These are phyloP conservation scores for Congeria kusceri DNA, from an alignment of 2,888 invertebrate species.

Conservation along the genomic window DNA sequence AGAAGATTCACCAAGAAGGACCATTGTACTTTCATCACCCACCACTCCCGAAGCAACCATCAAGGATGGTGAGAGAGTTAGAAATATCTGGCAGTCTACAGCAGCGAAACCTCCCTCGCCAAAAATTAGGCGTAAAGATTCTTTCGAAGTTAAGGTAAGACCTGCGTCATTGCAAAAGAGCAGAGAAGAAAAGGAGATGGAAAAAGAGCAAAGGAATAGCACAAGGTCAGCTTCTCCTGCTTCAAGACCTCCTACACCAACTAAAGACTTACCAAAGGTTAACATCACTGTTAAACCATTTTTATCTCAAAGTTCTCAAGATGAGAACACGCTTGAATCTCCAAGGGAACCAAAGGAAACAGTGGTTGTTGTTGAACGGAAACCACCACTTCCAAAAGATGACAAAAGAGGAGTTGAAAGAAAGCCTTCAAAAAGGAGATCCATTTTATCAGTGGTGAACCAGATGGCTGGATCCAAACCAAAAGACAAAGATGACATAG, in stretches of 20 bases:
- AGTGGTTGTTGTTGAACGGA: background rate
- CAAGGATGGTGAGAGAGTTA: constrained; percentile 39
- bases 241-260: constrained; percentile 36
- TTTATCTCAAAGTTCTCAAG: constrained; percentile 16
- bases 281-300: constrained; percentile 48
- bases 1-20: constrained; percentile 49
- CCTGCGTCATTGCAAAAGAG: constrained; percentile 43
- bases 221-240: constrained; percentile 17
- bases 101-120: constrained; percentile 45
- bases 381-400: background rate
- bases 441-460: background rate
- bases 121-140: constrained; percentile 48
- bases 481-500: too few species aligned
- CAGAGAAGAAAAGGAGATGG: constrained; percentile 42
- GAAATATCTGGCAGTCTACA: constrained; percentile 55
- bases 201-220: constrained; percentile 45
- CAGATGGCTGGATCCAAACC: background rate
- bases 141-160: constrained; percentile 61
- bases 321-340: constrained; percentile 16
- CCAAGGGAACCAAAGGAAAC: constrained; percentile 9
- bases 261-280: constrained; percentile 48
- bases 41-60: constrained; percentile 39
- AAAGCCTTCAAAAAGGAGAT: background rate
- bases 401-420: background rate
- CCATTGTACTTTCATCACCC: constrained; percentile 47